phyloP scores from a whole-genome alignment of 2,888 invertebrate genomes.

The Globia sparganii region DNA sequence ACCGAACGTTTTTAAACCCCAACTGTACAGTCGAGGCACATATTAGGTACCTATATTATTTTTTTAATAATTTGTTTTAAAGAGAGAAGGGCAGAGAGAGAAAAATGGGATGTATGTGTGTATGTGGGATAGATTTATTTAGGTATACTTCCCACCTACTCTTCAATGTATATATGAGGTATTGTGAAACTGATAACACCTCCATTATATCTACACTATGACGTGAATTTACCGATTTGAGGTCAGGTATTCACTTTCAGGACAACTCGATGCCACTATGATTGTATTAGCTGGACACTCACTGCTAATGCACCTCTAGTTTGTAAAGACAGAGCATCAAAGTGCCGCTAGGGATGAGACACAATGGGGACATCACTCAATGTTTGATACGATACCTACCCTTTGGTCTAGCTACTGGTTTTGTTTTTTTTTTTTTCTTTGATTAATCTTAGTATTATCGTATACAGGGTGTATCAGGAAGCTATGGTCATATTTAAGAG shows the following conservation, averaged over 20 bases:
- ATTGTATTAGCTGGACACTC: conserved; percentile 73
- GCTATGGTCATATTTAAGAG: no score
- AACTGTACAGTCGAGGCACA: not conserved
- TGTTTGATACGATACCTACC: no score
- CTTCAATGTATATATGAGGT: no score
- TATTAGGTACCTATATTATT: not conserved
- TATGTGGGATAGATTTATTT: no score
- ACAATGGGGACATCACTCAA: not conserved
- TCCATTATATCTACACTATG: not conserved
- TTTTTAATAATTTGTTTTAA: not conserved
- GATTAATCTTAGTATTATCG: not conserved
- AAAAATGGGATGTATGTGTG: no score
- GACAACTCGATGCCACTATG: conserved; percentile 61
- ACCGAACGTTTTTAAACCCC: not conserved
- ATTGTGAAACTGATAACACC: not conserved
- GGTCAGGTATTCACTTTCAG: conserved; percentile 60
- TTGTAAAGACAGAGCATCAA: conserved; percentile 53
- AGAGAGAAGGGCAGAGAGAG: no score
- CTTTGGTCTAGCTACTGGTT: not conserved
- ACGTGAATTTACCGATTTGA: conserved; percentile 27
- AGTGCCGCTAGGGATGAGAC: conserved; percentile 34
- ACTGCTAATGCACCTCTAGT: conserved; percentile 71
- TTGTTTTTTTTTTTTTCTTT: not conserved
- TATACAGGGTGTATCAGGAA: not conserved
- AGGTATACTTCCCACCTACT: no score